Evolutionary conservation across 2,113 vertebrate genomes (phyloP), one percentile per base, ranked within the genome.

Genomic region (Mesocricetus auratus): DNA sequence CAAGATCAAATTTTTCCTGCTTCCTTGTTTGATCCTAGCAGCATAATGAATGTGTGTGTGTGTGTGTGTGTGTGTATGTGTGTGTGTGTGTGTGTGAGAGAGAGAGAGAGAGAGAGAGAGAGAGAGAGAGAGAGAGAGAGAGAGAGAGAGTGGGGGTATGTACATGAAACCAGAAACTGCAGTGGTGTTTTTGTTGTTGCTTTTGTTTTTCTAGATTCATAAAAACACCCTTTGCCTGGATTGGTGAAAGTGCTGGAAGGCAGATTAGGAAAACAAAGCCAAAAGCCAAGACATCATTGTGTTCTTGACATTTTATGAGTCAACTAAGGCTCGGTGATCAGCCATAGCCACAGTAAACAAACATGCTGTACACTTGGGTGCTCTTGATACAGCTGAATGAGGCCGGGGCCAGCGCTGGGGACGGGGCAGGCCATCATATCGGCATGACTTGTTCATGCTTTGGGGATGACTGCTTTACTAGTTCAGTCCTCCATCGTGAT

Each of bases 201-300:
- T 36, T 71, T 89, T 94, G 21, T 81, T 36, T 71, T 89, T 94
- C 62, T 83, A 31, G 39, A 58, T 62, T 22, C 89, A 73, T 77
- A 58, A 92, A 83, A 92, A 73, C 31, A 78, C 19, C 2, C 69
- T 89, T 68, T 53, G 33, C 69, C 29, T 62, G 42, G 33, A 47
- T 17, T 7, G 33, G 82, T 47, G 42, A 79, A 83, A 53, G 68
- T 90, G 29, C 81, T 81, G 62, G 75, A 85, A 92, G n/a, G 45
- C 17, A 83, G 79, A 83, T 58, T 71, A 83, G 79, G 93, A 94
- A 94, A 91, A 26, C 24, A 31, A 86, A 10, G 89, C 3, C 68
- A 15, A 74, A 87, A 95, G 88, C 89, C 36, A 71, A 89, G 42
- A 58, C 17, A 64, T 74, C 22, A 36, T 19, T 97, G 94, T 77